Conservation (phyloP, 2,797 vertebrate genomes). For the Chelmon rostratus region DNA sequence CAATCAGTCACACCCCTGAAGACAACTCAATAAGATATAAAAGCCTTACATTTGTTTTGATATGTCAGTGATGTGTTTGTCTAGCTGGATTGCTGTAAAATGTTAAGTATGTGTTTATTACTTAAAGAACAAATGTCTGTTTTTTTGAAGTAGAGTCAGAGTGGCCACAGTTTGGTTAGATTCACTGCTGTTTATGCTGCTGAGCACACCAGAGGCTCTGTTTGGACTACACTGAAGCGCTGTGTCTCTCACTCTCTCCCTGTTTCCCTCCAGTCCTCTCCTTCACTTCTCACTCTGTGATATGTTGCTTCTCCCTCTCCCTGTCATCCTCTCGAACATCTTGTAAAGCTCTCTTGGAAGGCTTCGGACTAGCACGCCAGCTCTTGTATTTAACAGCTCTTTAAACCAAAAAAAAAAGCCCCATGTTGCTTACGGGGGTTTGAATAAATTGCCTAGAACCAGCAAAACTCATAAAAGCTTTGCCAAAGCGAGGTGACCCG, state of each 20-base stretch:
- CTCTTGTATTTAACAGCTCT: constrained; percentile 65
- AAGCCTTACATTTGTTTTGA: constrained; percentile 27
- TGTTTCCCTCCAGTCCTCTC: constrained; percentile 13
- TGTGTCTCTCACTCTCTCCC: constrained; percentile 12
- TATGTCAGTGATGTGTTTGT: constrained; percentile 40
- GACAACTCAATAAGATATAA: constrained; percentile 3
- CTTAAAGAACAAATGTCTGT: constrained; percentile 38
- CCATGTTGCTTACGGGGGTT: constrained; percentile 44
- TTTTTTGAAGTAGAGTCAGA: background rate
- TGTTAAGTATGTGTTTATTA: constrained; percentile 61
- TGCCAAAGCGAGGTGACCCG: constrained; percentile 57
- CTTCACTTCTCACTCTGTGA: constrained; percentile 14
- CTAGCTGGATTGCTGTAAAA: constrained; percentile 39
- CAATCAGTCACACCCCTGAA: constrained; percentile 11
- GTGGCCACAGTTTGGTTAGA: constrained; percentile 41
- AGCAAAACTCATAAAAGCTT: constrained; percentile 48
- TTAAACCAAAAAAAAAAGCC: constrained; percentile 35
- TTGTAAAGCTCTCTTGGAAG: constrained; percentile 56
- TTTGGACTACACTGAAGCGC: constrained; percentile 41
- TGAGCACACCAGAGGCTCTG: constrained; percentile 46
- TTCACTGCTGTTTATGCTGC: constrained; percentile 50
- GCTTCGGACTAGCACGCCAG: constrained; percentile 36
- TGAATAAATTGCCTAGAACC: constrained; percentile 55
- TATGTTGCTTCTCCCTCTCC: constrained; percentile 21
- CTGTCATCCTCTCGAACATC: constrained; percentile 55